Conservation (phyloP, 1,140 invertebrate genomes). For the Cryptotermes secundus region DNA sequence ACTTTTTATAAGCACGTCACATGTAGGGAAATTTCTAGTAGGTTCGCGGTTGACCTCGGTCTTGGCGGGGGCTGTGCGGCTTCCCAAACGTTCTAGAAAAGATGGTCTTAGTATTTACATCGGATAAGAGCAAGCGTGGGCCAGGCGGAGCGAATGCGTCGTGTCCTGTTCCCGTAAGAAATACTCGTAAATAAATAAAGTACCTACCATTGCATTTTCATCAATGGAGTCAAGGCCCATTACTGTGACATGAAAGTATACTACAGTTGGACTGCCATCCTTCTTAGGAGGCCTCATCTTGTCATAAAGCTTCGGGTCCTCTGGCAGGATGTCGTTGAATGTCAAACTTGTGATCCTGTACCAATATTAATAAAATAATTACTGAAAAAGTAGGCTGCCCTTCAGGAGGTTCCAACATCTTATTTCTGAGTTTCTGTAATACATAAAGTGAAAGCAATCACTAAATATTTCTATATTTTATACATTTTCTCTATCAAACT, state of each 20-base stretch:
- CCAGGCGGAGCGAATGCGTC: no score
- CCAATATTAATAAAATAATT: neutral
- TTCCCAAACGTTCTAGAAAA: no score
- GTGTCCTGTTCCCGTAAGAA: no score
- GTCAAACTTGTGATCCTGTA: constrained; percentile 61
- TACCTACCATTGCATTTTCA: constrained; percentile 83
- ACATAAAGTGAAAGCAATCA: neutral
- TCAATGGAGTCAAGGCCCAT: constrained; percentile 92
- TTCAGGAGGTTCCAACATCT: neutral
- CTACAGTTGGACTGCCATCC: constrained; percentile 80
- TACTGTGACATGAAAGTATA: constrained; percentile 89
- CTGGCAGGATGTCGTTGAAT: constrained; percentile 80
- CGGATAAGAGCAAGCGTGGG: no score
- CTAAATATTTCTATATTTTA: neutral
- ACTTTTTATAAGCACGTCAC: no score
- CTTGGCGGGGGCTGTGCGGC: no score
- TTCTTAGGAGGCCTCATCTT: constrained; percentile 89
- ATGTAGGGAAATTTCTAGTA: no score
- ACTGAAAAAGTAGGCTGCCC: neutral
- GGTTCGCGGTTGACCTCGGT: no score
- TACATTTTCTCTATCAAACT: neutral
- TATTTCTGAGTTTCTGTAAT: neutral
- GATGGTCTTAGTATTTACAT: no score
- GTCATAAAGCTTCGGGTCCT: constrained; percentile 81
- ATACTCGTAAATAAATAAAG: no score